Base-by-base conservation (phyloP, 2,888 invertebrate genomes). In the Eilema caniola region DNA sequence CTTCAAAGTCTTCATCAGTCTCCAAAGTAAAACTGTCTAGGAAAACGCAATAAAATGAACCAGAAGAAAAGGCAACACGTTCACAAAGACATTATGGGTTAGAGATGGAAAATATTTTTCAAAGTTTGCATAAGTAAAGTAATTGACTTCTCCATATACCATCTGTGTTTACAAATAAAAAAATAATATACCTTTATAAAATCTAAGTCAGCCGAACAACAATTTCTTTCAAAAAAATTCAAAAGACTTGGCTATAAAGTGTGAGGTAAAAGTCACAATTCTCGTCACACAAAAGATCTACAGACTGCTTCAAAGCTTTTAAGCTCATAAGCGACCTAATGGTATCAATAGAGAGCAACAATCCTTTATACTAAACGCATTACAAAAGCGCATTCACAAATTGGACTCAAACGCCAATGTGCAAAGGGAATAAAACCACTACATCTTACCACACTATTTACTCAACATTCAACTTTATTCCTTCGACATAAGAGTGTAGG, bases 321-420 rank as follows among this genome's bases (percentile, higher is more conserved):
- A 77, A 79, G 73, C 79, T 71, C 71, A 74, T 74, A 74, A 80
- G 72, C 76, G 75, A 83, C 66, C 76, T 81, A 81, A 81, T 82
- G 81, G 78, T 72, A 78, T 82, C 83, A 83, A 83, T 81, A 83
- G 77, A 77, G 78, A 78, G 78, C 83, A 81, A 81, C 82, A 82
- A 83, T 83, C 83, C 82, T 82, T 82, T 83, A 83, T 81, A 83
- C 83, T 90, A 90, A 93, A 92, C 90, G 87, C 85, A 86, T 87
- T 89, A 88, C 84, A 85, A 86, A 87, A 89, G 88, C 90, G 90
- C 91, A 92, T 90, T 93, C 91, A 92, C 93, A 93, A 94, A 94
- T 94, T 93, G 94, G 88, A 90, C 93, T 94, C 93, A 94, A 93
- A 94, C 90, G 91, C 88, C 91, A 90, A 90, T 88, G 88, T 83